Percentiles rank a stretch among this genome's conserved stretches.
Evolutionary conservation across 2,113 vertebrate genomes (phyloP).

Genomic region (Strigops habroptila): DNA sequence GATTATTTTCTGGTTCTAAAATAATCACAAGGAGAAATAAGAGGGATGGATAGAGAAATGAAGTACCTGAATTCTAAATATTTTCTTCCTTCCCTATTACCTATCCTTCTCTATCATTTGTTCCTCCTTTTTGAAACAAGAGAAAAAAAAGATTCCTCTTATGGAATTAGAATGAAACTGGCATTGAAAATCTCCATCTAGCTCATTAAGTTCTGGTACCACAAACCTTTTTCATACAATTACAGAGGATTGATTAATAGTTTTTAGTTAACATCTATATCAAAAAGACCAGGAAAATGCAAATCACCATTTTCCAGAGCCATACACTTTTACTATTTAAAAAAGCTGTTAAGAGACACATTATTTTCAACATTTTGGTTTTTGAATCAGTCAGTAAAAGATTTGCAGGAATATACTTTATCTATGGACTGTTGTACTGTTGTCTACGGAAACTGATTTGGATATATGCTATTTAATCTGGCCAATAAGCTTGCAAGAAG

Average conservation of each 20-base stretch:
- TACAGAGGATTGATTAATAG: background rate
- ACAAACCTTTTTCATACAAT: background rate
- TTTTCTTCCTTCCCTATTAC: background rate
- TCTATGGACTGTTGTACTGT: background rate
- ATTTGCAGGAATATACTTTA: background rate
- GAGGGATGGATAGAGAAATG: background rate
- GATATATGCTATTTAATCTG: background rate
- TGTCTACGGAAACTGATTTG: background rate
- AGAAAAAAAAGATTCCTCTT: background rate
- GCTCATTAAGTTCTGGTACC: background rate
- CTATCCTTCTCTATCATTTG: background rate
- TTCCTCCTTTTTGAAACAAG: background rate
- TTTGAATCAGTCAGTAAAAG: background rate
- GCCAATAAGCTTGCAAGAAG: background rate
- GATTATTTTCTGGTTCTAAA: background rate
- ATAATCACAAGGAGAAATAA: background rate
- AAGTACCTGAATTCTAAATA: background rate
- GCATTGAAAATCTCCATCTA: background rate
- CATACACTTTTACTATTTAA: background rate
- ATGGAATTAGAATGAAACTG: background rate
- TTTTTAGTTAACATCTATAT: background rate
- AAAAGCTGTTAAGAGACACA: background rate
- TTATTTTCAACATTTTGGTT: background rate
- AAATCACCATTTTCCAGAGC: background rate
- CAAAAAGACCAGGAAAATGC: background rate